Percentiles rank a stretch among this genome's conserved stretches.
Conservation (phyloP, 2,888 invertebrate species). For the Calliopum simillimum region DNA sequence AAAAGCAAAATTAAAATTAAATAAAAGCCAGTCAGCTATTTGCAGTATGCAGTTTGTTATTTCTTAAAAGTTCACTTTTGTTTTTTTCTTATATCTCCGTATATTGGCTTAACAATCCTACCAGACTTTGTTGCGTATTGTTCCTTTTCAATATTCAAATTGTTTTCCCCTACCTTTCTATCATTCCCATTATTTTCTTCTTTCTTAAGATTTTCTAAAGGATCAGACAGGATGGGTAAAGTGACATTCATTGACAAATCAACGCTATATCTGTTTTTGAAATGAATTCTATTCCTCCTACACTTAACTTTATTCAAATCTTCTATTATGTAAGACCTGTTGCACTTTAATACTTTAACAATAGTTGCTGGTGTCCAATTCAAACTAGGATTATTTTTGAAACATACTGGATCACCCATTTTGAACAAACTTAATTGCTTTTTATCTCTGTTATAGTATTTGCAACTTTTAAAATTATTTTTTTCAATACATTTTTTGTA, state of each 20-base stretch:
- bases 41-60: too few species aligned
- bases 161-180: slow-evolving; percentile 4
- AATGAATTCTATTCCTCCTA: slow-evolving; percentile 26
- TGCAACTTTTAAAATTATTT: too few species aligned
- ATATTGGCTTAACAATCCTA: too few species aligned
- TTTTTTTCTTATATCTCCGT: too few species aligned
- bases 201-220: not conserved
- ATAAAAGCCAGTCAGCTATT: too few species aligned
- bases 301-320: slow-evolving; percentile 10
- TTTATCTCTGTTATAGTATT: not conserved
- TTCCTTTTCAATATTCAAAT: slow-evolving; percentile 3
- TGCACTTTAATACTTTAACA: slow-evolving; percentile 4
- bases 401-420: not conserved
- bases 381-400: slow-evolving; percentile 12
- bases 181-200: not conserved
- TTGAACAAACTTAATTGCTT: not conserved
- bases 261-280: too few species aligned
- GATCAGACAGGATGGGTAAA: too few species aligned
- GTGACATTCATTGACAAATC: too few species aligned
- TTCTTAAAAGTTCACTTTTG: too few species aligned
- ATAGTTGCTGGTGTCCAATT: slow-evolving; percentile 21
- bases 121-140: slow-evolving; percentile 19
- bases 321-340: slow-evolving; percentile 20
- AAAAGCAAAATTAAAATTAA: too few species aligned
- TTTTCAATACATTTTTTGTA: too few species aligned